These are phyloP conservation scores for Volucella zonaria DNA, from an alignment of 2,888 invertebrate species.

Conservation along the genomic window DNA sequence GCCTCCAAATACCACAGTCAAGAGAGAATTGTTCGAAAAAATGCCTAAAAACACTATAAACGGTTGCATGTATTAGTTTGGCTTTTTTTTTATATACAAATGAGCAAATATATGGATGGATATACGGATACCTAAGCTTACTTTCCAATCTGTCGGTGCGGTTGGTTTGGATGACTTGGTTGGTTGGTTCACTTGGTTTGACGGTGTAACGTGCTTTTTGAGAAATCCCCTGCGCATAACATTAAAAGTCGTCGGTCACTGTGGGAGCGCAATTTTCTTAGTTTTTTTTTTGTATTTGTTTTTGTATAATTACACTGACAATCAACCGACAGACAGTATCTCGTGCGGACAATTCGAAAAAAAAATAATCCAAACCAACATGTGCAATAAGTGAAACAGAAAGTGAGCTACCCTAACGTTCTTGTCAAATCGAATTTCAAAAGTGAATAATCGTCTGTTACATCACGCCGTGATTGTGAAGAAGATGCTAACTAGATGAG, in stretches of 20 bases:
- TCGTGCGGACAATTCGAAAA: background rate
- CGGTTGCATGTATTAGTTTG: conserved; percentile 62
- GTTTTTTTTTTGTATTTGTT: conserved; percentile 11
- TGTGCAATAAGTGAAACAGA: conserved; percentile 52
- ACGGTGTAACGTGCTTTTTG: conserved; percentile 68
- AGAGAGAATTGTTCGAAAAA: conserved; percentile 13
- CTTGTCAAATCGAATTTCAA: conserved; percentile 11
- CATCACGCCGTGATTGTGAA: conserved; percentile 25
- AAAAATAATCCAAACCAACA: background rate
- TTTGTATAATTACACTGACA: background rate
- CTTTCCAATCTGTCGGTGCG: conserved; percentile 75
- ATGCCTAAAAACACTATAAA: conserved; percentile 45
- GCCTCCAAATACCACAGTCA: conserved; percentile 7
- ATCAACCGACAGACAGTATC: conserved; percentile 3
- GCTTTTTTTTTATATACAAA: conserved; percentile 47
- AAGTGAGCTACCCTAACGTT: conserved; percentile 38
- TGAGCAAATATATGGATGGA: background rate
- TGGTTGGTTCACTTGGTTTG: background rate
- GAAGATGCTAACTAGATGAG: conserved; percentile 60
- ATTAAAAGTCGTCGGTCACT: conserved; percentile 65
- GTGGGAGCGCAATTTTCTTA: conserved; percentile 59
- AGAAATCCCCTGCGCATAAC: conserved; percentile 63
- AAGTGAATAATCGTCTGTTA: conserved; percentile 14
- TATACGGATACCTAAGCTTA: conserved; percentile 39
- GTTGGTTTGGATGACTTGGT: conserved; percentile 1